Evolutionary conservation across 2,888 invertebrate genomes (phyloP).

Genomic region (Drepana falcataria): DNA sequence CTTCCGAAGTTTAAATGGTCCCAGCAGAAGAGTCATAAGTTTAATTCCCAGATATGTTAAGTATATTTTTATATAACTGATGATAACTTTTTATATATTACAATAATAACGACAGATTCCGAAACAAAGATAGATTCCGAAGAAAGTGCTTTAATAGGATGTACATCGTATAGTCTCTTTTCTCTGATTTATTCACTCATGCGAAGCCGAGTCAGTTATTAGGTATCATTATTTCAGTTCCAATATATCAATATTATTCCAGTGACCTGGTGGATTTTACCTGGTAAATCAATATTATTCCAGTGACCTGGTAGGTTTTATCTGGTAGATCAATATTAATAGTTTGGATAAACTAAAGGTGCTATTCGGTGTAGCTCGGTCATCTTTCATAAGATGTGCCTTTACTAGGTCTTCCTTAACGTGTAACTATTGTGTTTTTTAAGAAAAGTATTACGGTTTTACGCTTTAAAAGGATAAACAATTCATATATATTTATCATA

Average conservation of each 20-base stretch:
- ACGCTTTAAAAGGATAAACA: slow-evolving; percentile 65
- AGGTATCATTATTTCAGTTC: no score
- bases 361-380: slow-evolving; percentile 42
- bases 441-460: slow-evolving; percentile 70
- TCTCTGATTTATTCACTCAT: no score
- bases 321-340: background rate
- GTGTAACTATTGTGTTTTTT: slow-evolving; percentile 32
- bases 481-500: slow-evolving; percentile 30
- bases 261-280: background rate
- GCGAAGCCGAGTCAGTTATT: no score
- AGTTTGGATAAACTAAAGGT: slow-evolving; percentile 34
- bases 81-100: no score
- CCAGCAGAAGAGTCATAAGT: no score
- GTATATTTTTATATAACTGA: no score
- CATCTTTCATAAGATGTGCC: slow-evolving; percentile 39
- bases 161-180: no score
- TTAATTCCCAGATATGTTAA: no score
- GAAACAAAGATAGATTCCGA: no score
- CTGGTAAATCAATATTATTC: background rate
- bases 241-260: background rate
- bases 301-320: background rate
- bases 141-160: no score
- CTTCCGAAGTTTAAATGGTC: no score
- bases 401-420: slow-evolving; percentile 60
- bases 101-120: no score